Evolutionary conservation across 2,113 vertebrate genomes (phyloP).

Genomic region (Hymenochirus boettgeri): DNA sequence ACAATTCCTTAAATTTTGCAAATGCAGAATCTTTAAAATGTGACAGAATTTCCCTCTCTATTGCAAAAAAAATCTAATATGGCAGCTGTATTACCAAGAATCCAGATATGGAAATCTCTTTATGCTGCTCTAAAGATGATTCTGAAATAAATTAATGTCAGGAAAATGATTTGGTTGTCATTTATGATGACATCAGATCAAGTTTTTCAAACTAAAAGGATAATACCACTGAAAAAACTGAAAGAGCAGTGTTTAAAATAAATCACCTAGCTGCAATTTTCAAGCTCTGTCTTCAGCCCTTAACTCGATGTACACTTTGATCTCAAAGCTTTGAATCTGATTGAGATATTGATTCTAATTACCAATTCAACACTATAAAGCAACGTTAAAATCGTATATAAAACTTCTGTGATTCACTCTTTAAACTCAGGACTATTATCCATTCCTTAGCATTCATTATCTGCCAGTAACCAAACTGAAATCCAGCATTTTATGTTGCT

Average conservation of each 20-base stretch:
- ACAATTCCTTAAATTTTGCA: background rate
- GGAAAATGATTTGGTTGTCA: conserved; percentile 43
- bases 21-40: conserved; percentile 7
- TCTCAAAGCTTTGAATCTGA: conserved; percentile 12
- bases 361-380: conserved; percentile 5
- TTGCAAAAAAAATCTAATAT: background rate
- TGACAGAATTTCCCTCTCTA: conserved; percentile 35
- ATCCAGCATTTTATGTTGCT: conserved; percentile 16
- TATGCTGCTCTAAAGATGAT: conserved; percentile 14
- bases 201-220: conserved; percentile 31
- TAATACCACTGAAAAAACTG: conserved; percentile 15
- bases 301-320: conserved; percentile 18
- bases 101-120: too few species aligned
- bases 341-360: conserved; percentile 29
- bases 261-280: conserved; percentile 12
- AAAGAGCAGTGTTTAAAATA: conserved; percentile 6
- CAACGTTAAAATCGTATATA: conserved; percentile 2
- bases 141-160: conserved; percentile 42
- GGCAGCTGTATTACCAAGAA: too few species aligned
- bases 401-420: conserved; percentile 17
- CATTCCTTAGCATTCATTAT: conserved; percentile 5
- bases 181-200: conserved; percentile 39
- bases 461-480: conserved; percentile 20
- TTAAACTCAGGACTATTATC: conserved; percentile 1
- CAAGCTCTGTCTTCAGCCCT: conserved; percentile 10